Percentiles rank a stretch among this genome's conserved stretches.
These are phyloP conservation scores for Syngnathus scovelli DNA, from an alignment of 2,113 vertebrate species.

Conservation along the genomic window DNA sequence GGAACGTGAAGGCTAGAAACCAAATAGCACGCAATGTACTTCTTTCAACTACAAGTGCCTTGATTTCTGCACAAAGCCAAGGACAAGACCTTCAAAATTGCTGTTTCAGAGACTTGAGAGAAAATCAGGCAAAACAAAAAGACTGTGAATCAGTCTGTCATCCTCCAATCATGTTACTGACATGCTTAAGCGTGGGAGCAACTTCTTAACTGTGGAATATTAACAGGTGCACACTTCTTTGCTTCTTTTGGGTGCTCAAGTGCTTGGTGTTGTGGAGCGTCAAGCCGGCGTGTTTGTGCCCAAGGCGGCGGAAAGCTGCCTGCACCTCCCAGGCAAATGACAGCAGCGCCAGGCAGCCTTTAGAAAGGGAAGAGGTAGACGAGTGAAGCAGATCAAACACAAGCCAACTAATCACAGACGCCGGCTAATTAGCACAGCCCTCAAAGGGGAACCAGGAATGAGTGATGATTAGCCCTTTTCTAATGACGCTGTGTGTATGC, in stretches of 20 bases:
- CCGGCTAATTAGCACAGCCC: slow-evolving; percentile 64
- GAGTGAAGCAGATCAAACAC: slow-evolving; percentile 64
- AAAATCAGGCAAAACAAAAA: too few relatives aligned
- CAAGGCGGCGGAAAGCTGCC: slow-evolving; percentile 29
- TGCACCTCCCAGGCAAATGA: slow-evolving; percentile 45
- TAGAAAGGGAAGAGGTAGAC: slow-evolving; percentile 39
- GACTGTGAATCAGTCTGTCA: not conserved
- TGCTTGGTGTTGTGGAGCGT: slow-evolving; percentile 19
- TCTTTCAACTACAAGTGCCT: too few relatives aligned
- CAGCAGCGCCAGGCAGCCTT: slow-evolving; percentile 47
- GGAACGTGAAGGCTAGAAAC: too few relatives aligned
- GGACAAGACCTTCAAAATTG: too few relatives aligned
- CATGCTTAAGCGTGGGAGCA: slow-evolving; percentile 48
- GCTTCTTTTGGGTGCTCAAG: slow-evolving; percentile 20
- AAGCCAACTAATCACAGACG: slow-evolving; percentile 67
- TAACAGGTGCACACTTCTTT: slow-evolving; percentile 35
- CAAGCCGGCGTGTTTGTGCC: slow-evolving; percentile 3
- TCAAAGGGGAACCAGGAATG: slow-evolving; percentile 65
- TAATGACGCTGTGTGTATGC: slow-evolving; percentile 32
- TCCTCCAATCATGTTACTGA: slow-evolving; percentile 37
- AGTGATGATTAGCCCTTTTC: slow-evolving; percentile 62
- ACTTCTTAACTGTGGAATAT: slow-evolving; percentile 52
- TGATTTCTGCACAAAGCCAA: too few relatives aligned
- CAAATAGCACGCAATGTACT: too few relatives aligned
- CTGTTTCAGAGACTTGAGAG: too few relatives aligned